Conservation (phyloP, 2,113 vertebrate species). For the Anas platyrhynchos region DNA sequence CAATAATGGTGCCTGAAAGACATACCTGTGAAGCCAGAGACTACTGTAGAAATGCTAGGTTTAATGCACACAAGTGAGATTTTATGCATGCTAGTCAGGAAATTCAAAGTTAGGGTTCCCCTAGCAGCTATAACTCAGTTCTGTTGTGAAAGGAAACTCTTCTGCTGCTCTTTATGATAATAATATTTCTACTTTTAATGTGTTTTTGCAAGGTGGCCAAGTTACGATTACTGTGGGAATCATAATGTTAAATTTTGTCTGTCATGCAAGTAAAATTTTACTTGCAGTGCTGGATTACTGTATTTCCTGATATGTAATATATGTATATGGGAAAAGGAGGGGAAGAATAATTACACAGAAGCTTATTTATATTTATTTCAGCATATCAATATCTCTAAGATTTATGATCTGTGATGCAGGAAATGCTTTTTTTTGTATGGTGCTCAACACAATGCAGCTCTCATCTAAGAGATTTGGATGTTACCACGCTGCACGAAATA, state of each 20-base stretch:
- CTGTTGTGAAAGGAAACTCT: conserved; percentile 13
- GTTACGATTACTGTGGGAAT: conserved; percentile 69
- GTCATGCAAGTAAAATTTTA: conserved; percentile 27
- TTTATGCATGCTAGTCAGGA: conserved; percentile 15
- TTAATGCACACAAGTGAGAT: not conserved
- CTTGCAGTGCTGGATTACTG: conserved; percentile 43
- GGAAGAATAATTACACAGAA: not conserved
- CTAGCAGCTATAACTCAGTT: conserved; percentile 40
- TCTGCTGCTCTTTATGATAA: conserved; percentile 50
- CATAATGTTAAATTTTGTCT: conserved; percentile 63
- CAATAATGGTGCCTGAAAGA: conserved; percentile 8
- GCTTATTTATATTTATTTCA: conserved; percentile 11
- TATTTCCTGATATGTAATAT: conserved; percentile 28
- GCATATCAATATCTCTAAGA: not conserved
- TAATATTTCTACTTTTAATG: conserved; percentile 53
- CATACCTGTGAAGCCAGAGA: not conserved
- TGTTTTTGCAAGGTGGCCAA: conserved; percentile 58
- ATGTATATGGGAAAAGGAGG: not conserved
- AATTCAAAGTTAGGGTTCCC: conserved; percentile 62
- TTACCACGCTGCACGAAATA: not conserved
- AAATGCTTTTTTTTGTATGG: not conserved
- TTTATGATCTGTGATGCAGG: not conserved
- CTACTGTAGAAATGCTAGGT: not conserved
- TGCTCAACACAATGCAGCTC: not conserved
- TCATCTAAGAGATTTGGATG: not conserved